These are phyloP conservation scores for Deilephila elpenor DNA, from an alignment of 2,888 invertebrate genomes.

Conservation along the genomic window DNA sequence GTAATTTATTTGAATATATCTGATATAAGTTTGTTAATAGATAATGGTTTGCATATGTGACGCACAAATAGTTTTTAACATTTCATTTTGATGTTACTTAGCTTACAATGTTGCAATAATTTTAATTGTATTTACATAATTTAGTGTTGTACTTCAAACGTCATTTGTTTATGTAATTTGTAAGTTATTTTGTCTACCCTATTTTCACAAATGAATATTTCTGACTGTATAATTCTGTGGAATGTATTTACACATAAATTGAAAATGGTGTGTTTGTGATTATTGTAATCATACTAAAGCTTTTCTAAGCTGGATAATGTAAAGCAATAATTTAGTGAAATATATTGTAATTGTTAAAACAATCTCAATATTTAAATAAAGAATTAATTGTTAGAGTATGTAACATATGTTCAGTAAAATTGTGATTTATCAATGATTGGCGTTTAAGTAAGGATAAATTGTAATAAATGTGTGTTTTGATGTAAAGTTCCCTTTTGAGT, in stretches of 20 bases:
- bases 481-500: conserved; percentile 1
- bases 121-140: conserved; percentile 12
- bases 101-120: conserved; percentile 22
- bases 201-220: background rate
- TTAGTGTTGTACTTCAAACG: background rate
- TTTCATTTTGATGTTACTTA: conserved; percentile 11
- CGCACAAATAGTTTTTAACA: conserved; percentile 22
- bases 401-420: too few relatives aligned
- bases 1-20: conserved; percentile 23
- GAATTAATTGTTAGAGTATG: too few relatives aligned
- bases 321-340: conserved; percentile 14
- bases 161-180: background rate
- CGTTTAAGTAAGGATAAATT: background rate
- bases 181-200: background rate
- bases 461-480: background rate
- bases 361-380: background rate
- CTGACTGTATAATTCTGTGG: background rate
- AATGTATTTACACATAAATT: background rate
- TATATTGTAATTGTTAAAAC: background rate
- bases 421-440: background rate
- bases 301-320: conserved; percentile 1
- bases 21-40: conserved; percentile 18
- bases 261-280: background rate
- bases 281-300: conserved; percentile 15
- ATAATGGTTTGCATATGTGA: conserved; percentile 12